These are phyloP conservation scores for Drosophila kuntzei DNA, from an alignment of 2,888 invertebrate species.

Conservation along the genomic window DNA sequence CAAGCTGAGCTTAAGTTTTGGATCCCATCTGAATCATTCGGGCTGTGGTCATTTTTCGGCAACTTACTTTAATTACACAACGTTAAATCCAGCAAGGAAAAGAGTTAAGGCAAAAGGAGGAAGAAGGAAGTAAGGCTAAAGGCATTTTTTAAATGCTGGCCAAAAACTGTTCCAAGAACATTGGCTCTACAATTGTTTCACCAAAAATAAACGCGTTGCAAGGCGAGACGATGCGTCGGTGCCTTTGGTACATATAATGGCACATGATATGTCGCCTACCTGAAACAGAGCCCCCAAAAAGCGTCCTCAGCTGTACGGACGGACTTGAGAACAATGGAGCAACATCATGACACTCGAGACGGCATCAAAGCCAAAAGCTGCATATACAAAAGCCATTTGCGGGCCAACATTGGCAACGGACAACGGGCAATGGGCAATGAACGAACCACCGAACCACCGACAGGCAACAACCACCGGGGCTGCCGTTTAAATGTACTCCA, in stretches of 20 bases:
- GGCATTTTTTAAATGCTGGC: conserved; percentile 76
- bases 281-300: conserved; percentile 46
- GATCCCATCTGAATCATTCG: conserved; percentile 42
- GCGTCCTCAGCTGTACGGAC: conserved; percentile 21
- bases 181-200: conserved; percentile 39
- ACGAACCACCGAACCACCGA: conserved; percentile 16
- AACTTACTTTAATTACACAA: conserved; percentile 76
- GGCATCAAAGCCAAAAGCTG: conserved; percentile 69
- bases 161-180: conserved; percentile 33
- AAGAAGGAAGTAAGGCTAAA: conserved; percentile 24
- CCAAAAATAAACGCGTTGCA: conserved; percentile 28
- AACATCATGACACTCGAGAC: conserved; percentile 66
- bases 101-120: conserved; percentile 10
- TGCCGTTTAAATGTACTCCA: conserved; percentile 81
- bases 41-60: conserved; percentile 40
- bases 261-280: conserved; percentile 82
- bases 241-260: conserved; percentile 69
- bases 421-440: conserved; percentile 15
- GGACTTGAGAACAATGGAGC: conserved; percentile 48
- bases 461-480: conserved; percentile 16
- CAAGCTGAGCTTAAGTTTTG: conserved; percentile 65
- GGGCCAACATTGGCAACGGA: conserved; percentile 26
- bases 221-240: conserved; percentile 51
- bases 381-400: conserved; percentile 59
- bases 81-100: conserved; percentile 29